Base-by-base conservation (phyloP, 2,888 invertebrate species). In the Ophion ventricosus region DNA sequence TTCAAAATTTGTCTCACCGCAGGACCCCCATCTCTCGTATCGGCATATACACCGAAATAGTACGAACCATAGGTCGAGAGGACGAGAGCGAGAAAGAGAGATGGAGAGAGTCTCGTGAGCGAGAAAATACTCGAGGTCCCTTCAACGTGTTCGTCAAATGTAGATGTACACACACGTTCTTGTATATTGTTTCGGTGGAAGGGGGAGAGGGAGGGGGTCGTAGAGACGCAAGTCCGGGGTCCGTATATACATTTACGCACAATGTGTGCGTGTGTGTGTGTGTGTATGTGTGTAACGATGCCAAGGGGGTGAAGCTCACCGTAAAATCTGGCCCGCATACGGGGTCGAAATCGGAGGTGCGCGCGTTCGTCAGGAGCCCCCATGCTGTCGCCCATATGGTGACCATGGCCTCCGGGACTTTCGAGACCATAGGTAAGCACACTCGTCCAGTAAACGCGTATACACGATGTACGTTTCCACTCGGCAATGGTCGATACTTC, bases 351-450 rank as follows among this genome's bases (percentile, higher is more conserved):
- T 88, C 84, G 89, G 89, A 92, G 90, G 91, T 91, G 89, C 86
- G 87, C 87, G 82, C 80, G 78, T 59, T 61, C 67, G 82, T 85
- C 80, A 87, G 85, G 80, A 88, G 67, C 86, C 91, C 91, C 88
- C 88, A 88, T 90, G 89, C 90, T 91, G 92, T 88, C 85, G 91
- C 90, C 93, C 93, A 93, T 93, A 92, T 93, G 92, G 92, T 91
- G 91, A 91, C 87, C 90, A 90, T 89, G 80, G 90, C 88, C 88
- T 83, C 85, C 87, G 89, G 88, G 85, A 88, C 89, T 90, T 89
- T 77, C 74, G 90, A 89, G 89, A 90, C 88, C 87, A 85, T 87
- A 87, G 87, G 86, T 87, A 88, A 90, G 87, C 87, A 85, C 83
- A 81, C 80, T 79, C 77, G 77, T 87, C 66, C 74, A 61, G n/a